Base-by-base conservation (phyloP, 2,797 vertebrate species). In the Salmo trutta region DNA sequence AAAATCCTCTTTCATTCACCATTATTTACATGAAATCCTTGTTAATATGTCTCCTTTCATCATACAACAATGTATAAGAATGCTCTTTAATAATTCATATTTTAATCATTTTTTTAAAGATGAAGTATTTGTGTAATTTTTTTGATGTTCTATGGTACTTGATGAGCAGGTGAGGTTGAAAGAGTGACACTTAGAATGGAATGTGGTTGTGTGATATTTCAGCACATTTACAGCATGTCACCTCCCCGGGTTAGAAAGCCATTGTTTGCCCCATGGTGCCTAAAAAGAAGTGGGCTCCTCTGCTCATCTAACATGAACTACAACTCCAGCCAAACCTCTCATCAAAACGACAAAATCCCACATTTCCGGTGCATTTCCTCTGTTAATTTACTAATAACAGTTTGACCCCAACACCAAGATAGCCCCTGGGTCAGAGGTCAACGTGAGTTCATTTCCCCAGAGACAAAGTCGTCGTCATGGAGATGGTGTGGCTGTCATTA, bases 201-300 rank as follows among this genome's bases (percentile, higher is more conserved):
- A 3, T 52, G 36, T 73, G 41, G 19, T 72, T 27, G 3, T 16
- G 56, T 8, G 41, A 54, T 33, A 86, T 75, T n/a, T 14, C 19
- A 59, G 16, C 10, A 1, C 56, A 31, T 29, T 6, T 29, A 19
- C 56, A 62, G 74, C 77, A 15, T 29, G 24, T 47, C 75, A 8
- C 68, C 80, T 71, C 27, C 68, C 65, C 56, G n/a, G 6, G 8
- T 29, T 62, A 72, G 72, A 68, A 76, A 78, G 75, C 75, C 74
- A 70, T 73, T 1, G 47, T 90, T 71, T 27, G 79, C 82, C 90
- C 85, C 83, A 85, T 79, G 88, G 89, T 91, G 90, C 90, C 89
- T 90, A 69, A 87, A 88, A 52, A 33, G 2, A 41, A n/a, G 87
- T 83, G 79, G 85, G 77, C 7, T 0, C 3, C 70, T 87, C 87